phyloP scores from a whole-genome alignment of 2,888 invertebrate genomes.

The Auanema freiburgensis region DNA sequence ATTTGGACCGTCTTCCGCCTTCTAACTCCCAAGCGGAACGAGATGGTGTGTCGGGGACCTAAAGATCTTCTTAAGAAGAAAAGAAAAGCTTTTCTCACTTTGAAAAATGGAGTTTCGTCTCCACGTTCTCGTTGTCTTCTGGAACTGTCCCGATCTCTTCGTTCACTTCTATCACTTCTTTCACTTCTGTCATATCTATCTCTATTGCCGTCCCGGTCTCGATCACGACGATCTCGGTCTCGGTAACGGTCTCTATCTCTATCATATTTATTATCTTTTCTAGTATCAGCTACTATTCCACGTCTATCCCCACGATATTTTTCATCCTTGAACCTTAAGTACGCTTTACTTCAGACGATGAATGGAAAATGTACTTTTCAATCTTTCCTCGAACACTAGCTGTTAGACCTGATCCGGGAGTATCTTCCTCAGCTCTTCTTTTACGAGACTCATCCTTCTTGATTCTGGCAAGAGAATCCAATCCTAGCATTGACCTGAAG shows the following conservation, averaged over 20 bases:
- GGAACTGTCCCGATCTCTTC: conserved; percentile 24
- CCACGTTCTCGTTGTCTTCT: conserved; percentile 18
- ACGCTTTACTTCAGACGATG: neutral
- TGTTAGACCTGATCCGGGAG: conserved; percentile 39
- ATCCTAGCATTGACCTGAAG: conserved; percentile 65
- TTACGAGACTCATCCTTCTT: conserved; percentile 56
- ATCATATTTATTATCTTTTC: conserved; percentile 9
- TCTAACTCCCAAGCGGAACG: conserved; percentile 58
- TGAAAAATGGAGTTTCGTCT: conserved; percentile 47
- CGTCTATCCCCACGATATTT: conserved; percentile 20
- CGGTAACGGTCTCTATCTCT: conserved; percentile 3
- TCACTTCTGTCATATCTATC: conserved; percentile 32
- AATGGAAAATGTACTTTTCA: conserved; percentile 31
- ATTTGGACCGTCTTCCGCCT: conserved; percentile 64
- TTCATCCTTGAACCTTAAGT: conserved; percentile 17
- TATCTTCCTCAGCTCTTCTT: conserved; percentile 39
- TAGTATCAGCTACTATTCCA: conserved; percentile 20
- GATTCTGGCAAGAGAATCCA: conserved; percentile 66
- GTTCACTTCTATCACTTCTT: conserved; percentile 26
- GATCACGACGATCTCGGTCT: conserved; percentile 18
- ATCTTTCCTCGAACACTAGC: conserved; percentile 51
- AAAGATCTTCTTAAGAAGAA: neutral
- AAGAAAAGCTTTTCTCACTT: conserved; percentile 14
- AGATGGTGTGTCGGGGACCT: conserved; percentile 59
- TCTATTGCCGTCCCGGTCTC: conserved; percentile 34